Percentiles rank a stretch among this genome's conserved stretches.
Conservation (phyloP, 1,140 invertebrate species). For the Musca vetustissima region DNA sequence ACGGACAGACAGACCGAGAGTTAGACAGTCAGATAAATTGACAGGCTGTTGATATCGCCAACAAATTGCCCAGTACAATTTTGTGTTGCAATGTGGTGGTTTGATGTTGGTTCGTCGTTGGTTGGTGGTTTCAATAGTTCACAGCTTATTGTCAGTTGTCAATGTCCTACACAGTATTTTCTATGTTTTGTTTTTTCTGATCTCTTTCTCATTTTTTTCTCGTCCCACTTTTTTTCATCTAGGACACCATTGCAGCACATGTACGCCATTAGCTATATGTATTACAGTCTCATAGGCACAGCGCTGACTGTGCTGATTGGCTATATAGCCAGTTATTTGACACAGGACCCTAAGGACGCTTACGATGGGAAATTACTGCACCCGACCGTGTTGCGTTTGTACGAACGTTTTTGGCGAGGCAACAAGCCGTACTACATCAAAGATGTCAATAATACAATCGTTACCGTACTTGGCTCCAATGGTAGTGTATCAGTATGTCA, state of each 20-base stretch:
- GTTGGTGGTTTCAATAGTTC: not conserved
- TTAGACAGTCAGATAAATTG: too few species aligned
- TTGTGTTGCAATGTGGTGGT: too few species aligned
- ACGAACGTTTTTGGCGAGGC: constrained; percentile 37
- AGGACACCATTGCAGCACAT: constrained; percentile 62
- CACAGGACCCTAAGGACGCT: constrained; percentile 63
- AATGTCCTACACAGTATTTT: not conserved
- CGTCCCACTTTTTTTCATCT: constrained; percentile 44
- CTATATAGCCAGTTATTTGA: constrained; percentile 66
- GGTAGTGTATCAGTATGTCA: constrained; percentile 35
- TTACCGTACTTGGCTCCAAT: constrained; percentile 10
- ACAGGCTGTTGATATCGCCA: too few species aligned
- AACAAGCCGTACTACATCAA: constrained; percentile 51
- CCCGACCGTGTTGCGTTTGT: constrained; percentile 59
- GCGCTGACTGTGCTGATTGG: constrained; percentile 67
- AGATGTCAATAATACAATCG: constrained; percentile 34
- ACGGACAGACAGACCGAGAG: too few species aligned
- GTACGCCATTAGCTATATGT: constrained; percentile 75
- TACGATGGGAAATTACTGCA: constrained; percentile 71
- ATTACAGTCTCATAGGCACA: constrained; percentile 72
- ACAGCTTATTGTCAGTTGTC: not conserved
- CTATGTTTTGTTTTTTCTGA: constrained; percentile 7
- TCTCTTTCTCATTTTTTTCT: not conserved
- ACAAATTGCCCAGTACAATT: too few species aligned
- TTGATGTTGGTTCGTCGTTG: too few species aligned